These are phyloP conservation scores for Thecocarcelia acutangulata DNA, from an alignment of 2,888 invertebrate genomes.

Conservation along the genomic window DNA sequence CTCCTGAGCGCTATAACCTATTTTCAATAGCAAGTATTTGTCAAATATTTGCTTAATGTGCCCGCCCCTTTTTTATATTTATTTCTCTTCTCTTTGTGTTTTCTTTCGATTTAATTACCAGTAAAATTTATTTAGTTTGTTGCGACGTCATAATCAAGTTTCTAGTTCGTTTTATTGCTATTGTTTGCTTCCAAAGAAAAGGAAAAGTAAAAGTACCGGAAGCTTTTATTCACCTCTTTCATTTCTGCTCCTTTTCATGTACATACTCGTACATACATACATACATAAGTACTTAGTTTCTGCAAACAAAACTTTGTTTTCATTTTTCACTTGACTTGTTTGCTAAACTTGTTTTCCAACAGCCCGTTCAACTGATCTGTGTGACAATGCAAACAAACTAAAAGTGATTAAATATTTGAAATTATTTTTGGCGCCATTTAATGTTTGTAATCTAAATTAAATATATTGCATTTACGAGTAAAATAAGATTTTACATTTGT, in stretches of 20 bases:
- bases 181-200: constrained; percentile 36
- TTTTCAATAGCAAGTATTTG: no score
- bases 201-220: constrained; percentile 68
- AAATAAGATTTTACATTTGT: neutral
- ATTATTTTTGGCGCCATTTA: constrained; percentile 60
- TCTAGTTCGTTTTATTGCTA: constrained; percentile 10
- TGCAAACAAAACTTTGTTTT: neutral
- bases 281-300: no score
- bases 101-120: no score
- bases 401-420: neutral
- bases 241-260: constrained; percentile 17
- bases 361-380: constrained; percentile 5
- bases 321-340: constrained; percentile 22
- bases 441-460: constrained; percentile 1
- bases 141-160: constrained; percentile 13
- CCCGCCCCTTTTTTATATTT: no score
- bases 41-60: no score
- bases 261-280: no score
- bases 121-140: no score
- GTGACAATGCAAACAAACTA: constrained; percentile 13
- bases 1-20: no score
- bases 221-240: constrained; percentile 31
- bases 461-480: neutral
- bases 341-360: constrained; percentile 38
- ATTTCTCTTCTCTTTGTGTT: no score